A percentile compares a stretch with the other conserved stretches of the same genome.
Conservation (phyloP, 2,888 invertebrate genomes). For the Dascillus cervinus region DNA sequence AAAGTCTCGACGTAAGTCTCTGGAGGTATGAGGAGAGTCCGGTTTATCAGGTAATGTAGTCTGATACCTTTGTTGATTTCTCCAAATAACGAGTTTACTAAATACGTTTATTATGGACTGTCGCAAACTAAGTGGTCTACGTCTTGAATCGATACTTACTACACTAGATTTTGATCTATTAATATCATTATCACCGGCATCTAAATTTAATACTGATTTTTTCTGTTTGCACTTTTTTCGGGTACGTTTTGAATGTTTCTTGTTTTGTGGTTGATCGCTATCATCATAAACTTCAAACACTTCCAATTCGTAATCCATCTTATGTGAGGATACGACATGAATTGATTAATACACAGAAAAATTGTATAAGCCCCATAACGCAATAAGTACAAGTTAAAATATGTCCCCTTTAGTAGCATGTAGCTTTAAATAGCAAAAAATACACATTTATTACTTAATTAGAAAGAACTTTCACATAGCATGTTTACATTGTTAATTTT, state of each 20-base stretch:
- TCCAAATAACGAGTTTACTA: slow-evolving; percentile 42
- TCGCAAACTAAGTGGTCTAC: slow-evolving; percentile 46
- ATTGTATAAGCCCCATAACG: slow-evolving; percentile 4
- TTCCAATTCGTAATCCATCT: slow-evolving; percentile 47
- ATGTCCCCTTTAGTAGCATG: slow-evolving; percentile 7
- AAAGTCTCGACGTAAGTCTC: slow-evolving; percentile 37
- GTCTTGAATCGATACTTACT: slow-evolving; percentile 33
- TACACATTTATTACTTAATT: no score
- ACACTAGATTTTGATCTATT: slow-evolving; percentile 36
- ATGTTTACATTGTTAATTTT: no score
- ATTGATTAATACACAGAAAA: slow-evolving; percentile 2
- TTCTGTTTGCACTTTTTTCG: slow-evolving; percentile 42
- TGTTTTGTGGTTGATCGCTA: slow-evolving; percentile 31
- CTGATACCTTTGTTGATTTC: slow-evolving; percentile 43
- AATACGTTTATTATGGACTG: slow-evolving; percentile 53
- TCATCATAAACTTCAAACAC: slow-evolving; percentile 44
- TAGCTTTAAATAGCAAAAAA: slow-evolving; percentile 5
- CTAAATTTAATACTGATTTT: slow-evolving; percentile 19
- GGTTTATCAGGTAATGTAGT: slow-evolving; percentile 35
- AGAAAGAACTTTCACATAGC: no score
- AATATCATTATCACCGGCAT: slow-evolving; percentile 29
- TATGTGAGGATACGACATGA: background rate
- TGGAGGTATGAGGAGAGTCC: slow-evolving; percentile 38
- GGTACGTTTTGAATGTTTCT: slow-evolving; percentile 37
- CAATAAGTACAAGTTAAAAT: slow-evolving; percentile 6